These are phyloP conservation scores for Drosophila longiperda DNA, from an alignment of 2,888 invertebrate species.

Conservation along the genomic window DNA sequence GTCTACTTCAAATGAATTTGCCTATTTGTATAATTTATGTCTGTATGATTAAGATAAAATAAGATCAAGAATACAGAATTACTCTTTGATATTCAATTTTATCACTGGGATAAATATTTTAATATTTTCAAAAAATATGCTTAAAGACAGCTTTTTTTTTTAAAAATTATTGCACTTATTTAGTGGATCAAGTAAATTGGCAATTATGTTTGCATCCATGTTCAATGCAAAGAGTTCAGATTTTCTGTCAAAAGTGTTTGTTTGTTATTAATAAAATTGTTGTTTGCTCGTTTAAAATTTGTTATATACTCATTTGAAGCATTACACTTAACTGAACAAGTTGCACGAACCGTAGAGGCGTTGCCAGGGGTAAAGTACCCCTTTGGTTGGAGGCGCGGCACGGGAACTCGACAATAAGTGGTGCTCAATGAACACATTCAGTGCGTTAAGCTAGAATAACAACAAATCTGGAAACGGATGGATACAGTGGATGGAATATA, in stretches of 20 bases:
- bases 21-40: no score
- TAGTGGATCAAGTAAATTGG: neutral
- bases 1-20: no score
- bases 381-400: slow-evolving; percentile 5
- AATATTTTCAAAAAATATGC: neutral
- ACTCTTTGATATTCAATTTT: no score
- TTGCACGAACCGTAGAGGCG: neutral
- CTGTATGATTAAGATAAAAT: no score
- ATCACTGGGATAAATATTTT: neutral
- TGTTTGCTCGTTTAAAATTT: slow-evolving; percentile 48
- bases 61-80: neutral
- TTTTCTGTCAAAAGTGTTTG: slow-evolving; percentile 23
- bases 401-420: slow-evolving; percentile 20
- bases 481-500: slow-evolving; percentile 30
- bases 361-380: neutral
- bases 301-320: slow-evolving; percentile 36
- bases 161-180: slow-evolving; percentile 4
- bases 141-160: slow-evolving; percentile 21
- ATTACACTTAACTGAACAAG: slow-evolving; percentile 43
- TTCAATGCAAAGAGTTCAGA: slow-evolving; percentile 3
- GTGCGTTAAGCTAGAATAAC: slow-evolving; percentile 53
- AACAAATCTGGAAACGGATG: slow-evolving; percentile 7
- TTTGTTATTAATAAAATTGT: slow-evolving; percentile 61
- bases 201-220: neutral
- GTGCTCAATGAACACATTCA: slow-evolving; percentile 57